phyloP scores from a whole-genome alignment of 2,113 vertebrate species.

The Climacteris rufus region DNA sequence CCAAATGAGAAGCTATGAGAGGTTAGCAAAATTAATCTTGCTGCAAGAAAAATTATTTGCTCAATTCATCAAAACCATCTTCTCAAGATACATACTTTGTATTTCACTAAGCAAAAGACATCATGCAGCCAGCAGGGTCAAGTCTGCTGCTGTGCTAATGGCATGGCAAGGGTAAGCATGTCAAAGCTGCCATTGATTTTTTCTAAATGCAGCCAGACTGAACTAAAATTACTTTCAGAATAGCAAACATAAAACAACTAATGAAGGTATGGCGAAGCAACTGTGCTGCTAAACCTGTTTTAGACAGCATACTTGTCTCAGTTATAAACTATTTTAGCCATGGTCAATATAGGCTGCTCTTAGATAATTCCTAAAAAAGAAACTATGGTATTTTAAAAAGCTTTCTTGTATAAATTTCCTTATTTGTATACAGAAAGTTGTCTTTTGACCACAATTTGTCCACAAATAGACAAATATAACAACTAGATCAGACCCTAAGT shows the following conservation, averaged over 20 bases:
- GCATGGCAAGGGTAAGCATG: neutral
- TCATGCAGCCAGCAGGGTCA: neutral
- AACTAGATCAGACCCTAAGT: neutral
- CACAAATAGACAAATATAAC: neutral
- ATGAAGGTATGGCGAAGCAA: neutral
- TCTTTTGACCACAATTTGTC: neutral
- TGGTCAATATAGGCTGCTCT: neutral
- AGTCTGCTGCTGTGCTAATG: neutral
- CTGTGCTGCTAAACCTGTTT: neutral
- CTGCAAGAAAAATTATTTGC: neutral
- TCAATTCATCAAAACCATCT: neutral
- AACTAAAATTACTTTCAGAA: neutral
- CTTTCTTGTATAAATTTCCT: neutral
- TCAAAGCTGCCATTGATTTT: slow-evolving; percentile 18
- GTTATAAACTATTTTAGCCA: neutral
- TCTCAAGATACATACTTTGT: neutral
- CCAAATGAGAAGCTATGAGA: neutral
- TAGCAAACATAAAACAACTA: neutral
- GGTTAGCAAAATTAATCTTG: neutral
- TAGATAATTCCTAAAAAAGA: neutral
- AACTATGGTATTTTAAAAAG: neutral
- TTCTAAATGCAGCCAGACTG: neutral
- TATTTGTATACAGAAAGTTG: neutral
- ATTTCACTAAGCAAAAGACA: neutral
- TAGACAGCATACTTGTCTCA: neutral